Conservation (phyloP, 2,797 vertebrate species). For the Mormyrus proboscirostris region DNA sequence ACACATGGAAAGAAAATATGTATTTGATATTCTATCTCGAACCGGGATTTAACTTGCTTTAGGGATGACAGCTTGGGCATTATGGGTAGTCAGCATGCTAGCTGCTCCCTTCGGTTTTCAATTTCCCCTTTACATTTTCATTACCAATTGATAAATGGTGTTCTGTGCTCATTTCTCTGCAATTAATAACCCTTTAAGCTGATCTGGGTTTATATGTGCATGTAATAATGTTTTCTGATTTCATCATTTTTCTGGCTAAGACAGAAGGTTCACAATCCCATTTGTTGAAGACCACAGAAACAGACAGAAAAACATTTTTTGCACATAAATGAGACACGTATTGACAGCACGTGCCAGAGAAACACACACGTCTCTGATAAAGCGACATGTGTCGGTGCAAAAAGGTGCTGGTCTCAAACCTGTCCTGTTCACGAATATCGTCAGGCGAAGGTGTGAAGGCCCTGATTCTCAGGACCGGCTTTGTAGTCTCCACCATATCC, state of each 20-base stretch:
- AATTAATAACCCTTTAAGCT: background rate
- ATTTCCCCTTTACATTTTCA: background rate
- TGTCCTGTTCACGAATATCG: constrained; percentile 27
- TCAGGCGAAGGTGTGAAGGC: constrained; percentile 29
- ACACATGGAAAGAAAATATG: background rate
- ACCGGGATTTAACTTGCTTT: background rate
- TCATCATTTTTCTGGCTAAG: background rate
- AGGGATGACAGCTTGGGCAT: background rate
- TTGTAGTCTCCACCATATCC: constrained; percentile 47
- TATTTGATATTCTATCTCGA: background rate
- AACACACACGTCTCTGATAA: background rate
- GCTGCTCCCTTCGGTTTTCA: background rate
- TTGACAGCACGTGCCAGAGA: background rate
- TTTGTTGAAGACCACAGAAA: background rate
- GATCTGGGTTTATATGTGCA: background rate
- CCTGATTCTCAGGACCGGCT: constrained; percentile 55
- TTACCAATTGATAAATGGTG: background rate
- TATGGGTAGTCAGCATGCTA: background rate
- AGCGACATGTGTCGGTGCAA: background rate
- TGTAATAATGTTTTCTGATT: background rate
- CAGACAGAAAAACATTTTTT: background rate
- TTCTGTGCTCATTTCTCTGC: background rate
- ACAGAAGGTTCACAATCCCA: background rate
- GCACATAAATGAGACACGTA: background rate
- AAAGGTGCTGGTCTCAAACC: constrained; percentile 32